Evolutionary conservation across 2,888 invertebrate species (phyloP).

Genomic region (Drosophila fungiperda): DNA sequence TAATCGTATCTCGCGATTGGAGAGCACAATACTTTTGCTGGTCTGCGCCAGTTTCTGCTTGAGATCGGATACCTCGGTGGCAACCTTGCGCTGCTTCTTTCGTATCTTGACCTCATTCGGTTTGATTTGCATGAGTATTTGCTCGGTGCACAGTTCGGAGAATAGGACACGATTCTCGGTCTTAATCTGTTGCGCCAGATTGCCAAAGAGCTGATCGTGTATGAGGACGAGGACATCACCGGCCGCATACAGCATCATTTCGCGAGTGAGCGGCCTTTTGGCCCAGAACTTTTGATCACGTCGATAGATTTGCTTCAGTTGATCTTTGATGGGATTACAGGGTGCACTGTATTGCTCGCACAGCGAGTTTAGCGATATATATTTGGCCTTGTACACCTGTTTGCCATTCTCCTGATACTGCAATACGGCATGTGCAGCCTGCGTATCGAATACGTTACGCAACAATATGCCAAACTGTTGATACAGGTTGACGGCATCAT

Average conservation of each 20-base stretch:
- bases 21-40: slow-evolving; percentile 94
- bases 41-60: slow-evolving; percentile 92
- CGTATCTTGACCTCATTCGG: slow-evolving; percentile 94
- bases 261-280: slow-evolving; percentile 93
- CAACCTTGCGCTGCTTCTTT: slow-evolving; percentile 95
- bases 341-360: slow-evolving; percentile 96
- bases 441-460: slow-evolving; percentile 95
- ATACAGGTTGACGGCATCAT: slow-evolving; percentile 94
- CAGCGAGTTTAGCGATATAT: slow-evolving; percentile 95
- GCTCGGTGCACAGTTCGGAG: slow-evolving; percentile 94
- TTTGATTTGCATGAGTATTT: slow-evolving; percentile 93
- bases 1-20: slow-evolving; percentile 95
- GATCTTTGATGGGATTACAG: slow-evolving; percentile 95
- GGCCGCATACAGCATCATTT: slow-evolving; percentile 96
- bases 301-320: slow-evolving; percentile 93
- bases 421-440: slow-evolving; percentile 96
- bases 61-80: slow-evolving; percentile 95
- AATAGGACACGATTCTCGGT: slow-evolving; percentile 90
- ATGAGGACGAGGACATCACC: slow-evolving; percentile 95
- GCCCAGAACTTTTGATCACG: slow-evolving; percentile 96
- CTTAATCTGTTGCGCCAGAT: slow-evolving; percentile 89
- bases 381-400: slow-evolving; percentile 97
- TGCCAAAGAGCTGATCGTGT: slow-evolving; percentile 93
- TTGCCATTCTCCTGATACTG: slow-evolving; percentile 95
- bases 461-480: slow-evolving; percentile 94